Evolutionary conservation across 1,140 invertebrate genomes (phyloP).

Genomic region (Ctenoplectra terminalis): DNA sequence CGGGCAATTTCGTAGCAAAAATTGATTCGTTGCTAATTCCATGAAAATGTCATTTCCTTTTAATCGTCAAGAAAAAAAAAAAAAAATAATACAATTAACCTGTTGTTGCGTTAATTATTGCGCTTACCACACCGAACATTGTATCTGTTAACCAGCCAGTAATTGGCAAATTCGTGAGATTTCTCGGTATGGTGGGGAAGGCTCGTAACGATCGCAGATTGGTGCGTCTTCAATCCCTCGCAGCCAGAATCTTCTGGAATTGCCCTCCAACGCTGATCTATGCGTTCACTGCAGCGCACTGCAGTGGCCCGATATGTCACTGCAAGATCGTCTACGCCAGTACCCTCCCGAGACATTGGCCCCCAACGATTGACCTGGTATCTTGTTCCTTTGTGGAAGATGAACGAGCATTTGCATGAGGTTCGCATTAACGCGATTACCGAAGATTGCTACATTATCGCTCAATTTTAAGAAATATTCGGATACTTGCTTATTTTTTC

Average conservation of each 20-base stretch:
- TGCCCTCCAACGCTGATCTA: constrained; percentile 52
- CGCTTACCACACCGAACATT: neutral
- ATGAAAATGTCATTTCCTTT: neutral
- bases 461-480: no score
- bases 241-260: constrained; percentile 54
- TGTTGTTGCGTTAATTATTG: no score
- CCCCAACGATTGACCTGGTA: constrained; percentile 54
- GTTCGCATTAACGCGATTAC: constrained; percentile 39
- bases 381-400: constrained; percentile 42
- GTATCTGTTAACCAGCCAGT: neutral
- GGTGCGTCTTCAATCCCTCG: constrained; percentile 24
- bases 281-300: constrained; percentile 56
- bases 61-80: neutral
- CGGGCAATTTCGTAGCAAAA: neutral
- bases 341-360: constrained; percentile 60
- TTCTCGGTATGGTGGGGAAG: neutral
- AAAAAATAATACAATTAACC: neutral
- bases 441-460: constrained; percentile 30
- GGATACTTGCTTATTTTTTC: neutral
- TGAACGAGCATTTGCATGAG: constrained; percentile 45
- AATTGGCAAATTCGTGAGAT: constrained; percentile 16
- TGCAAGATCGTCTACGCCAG: constrained; percentile 51
- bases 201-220: constrained; percentile 37
- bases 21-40: neutral
- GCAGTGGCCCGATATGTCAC: constrained; percentile 63